Evolutionary conservation across 2,797 vertebrate species (phyloP).

Genomic region (Rhodeus uyekii): DNA sequence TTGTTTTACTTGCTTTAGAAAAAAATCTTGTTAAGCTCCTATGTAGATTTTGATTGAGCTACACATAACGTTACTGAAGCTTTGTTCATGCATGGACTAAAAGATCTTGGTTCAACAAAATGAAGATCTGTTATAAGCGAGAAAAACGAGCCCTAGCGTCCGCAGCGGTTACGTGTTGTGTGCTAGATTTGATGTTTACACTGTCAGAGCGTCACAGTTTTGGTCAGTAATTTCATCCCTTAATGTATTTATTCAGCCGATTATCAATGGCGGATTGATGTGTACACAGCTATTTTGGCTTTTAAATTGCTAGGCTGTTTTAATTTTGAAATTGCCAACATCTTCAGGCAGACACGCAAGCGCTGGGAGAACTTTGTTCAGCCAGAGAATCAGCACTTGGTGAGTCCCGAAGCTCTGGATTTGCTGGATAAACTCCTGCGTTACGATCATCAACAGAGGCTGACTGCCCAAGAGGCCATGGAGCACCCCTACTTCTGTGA

Average conservation of each 20-base stretch:
- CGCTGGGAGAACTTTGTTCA: conserved; percentile 99
- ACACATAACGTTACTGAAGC: not conserved
- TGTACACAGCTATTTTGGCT: not conserved
- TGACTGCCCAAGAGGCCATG: conserved; percentile 97
- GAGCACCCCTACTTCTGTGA: conserved; percentile 94
- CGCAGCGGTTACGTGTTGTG: not conserved
- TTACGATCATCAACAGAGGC: conserved; percentile 97
- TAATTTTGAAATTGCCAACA: not conserved
- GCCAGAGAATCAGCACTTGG: conserved; percentile 95
- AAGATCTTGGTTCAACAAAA: not conserved
- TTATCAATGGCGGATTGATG: not conserved
- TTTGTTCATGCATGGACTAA: not conserved
- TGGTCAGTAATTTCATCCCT: not conserved
- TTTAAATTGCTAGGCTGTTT: not conserved
- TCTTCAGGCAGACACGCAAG: conserved; percentile 88
- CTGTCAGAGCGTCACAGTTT: not conserved
- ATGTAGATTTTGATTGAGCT: not conserved
- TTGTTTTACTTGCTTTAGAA: not conserved
- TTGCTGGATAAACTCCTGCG: conserved; percentile 97
- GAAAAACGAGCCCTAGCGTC: not conserved
- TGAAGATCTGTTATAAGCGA: not conserved
- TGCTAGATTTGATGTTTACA: not conserved
- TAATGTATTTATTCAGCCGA: not conserved
- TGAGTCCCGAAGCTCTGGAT: conserved; percentile 93
- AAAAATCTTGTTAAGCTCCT: not conserved